Evolutionary conservation across 1,140 invertebrate genomes (phyloP).

Genomic region (Coptotermes formosanus): DNA sequence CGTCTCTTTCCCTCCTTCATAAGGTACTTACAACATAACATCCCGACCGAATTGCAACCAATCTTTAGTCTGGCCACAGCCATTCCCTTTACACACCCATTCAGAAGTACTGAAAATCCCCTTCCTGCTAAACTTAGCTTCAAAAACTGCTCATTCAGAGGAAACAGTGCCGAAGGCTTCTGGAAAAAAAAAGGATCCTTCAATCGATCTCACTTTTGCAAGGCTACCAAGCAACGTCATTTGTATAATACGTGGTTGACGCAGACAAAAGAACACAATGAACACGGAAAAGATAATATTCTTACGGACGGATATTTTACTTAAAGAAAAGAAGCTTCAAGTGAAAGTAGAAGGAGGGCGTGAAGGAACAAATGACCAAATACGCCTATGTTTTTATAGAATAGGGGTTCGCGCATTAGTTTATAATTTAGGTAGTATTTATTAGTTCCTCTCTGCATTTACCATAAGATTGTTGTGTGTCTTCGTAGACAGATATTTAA

Average conservation of each 20-base stretch:
- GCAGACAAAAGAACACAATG: background rate
- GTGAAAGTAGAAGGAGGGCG: background rate
- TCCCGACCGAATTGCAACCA: background rate
- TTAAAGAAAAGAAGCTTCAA: background rate
- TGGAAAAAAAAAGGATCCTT: background rate
- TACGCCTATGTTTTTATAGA: too few relatives aligned
- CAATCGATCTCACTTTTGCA: background rate
- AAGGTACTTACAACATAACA: conserved; percentile 1
- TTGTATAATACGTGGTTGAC: background rate
- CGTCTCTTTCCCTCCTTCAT: background rate
- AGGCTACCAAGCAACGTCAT: background rate
- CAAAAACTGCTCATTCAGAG: conserved; percentile 3
- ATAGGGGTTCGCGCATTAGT: too few relatives aligned
- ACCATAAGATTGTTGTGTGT: too few relatives aligned
- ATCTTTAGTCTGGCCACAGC: background rate
- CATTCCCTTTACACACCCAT: background rate
- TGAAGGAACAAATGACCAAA: too few relatives aligned
- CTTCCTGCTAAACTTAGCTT: background rate
- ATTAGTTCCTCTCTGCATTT: too few relatives aligned
- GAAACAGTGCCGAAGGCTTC: background rate
- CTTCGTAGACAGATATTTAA: too few relatives aligned
- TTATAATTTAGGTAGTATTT: too few relatives aligned
- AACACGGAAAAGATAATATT: background rate
- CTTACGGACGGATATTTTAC: background rate
- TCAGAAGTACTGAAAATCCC: background rate